Base-by-base conservation (phyloP, 2,113 vertebrate species). In the Ardeotis arabs region DNA sequence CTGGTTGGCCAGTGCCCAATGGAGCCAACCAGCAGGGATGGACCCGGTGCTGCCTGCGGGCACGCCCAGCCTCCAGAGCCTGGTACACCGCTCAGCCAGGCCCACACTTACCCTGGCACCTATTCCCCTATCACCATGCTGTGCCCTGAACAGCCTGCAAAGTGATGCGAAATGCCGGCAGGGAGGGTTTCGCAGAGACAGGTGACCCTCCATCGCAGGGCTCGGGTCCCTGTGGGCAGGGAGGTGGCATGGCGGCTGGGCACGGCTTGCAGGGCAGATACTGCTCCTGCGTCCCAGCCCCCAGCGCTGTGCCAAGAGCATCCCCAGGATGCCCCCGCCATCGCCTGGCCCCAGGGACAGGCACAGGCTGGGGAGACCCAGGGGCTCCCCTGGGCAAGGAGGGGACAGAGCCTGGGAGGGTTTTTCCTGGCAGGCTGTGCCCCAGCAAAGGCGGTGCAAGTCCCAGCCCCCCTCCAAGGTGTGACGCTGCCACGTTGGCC, bases 211-310 rank as follows among this genome's bases (percentile, higher is more conserved):
- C 53, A 8, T 31, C 2, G 3, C 64, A 41, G 55, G 47, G n/a
- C n/a, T 63, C 0, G 0, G 3, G 31, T 67, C 31, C 31, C 33
- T 3, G 0, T 0, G 13, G 37, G 28, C 49, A 83, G 58, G 14
- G 70, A 67, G 27, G 59, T 20, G 41, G 45, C 90, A 45, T 0
- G 1, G 33, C 72, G 67, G 37, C 35, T n/a, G 64, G 68, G n/a
- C 69, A 92, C 1, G 1, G 41, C 55, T 74, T 20, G 12, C 35
- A 37, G 15, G 12, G n/a, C 0, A 1, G 50, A 74, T 31, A 59
- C 3, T 9, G 15, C 47, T 67, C 12, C 12, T 1, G 1, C 5
- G 10, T 70, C 52, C 52, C 73, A 33, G 53, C 18, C 22, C 33
- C 47, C 44, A 24, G 27, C 1, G 1, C 52, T 25, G 18, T 7